A percentile compares a stretch with the other conserved stretches of the same genome.
phyloP scores from a whole-genome alignment of 2,113 vertebrate genomes.

The Vireo altiloquus region DNA sequence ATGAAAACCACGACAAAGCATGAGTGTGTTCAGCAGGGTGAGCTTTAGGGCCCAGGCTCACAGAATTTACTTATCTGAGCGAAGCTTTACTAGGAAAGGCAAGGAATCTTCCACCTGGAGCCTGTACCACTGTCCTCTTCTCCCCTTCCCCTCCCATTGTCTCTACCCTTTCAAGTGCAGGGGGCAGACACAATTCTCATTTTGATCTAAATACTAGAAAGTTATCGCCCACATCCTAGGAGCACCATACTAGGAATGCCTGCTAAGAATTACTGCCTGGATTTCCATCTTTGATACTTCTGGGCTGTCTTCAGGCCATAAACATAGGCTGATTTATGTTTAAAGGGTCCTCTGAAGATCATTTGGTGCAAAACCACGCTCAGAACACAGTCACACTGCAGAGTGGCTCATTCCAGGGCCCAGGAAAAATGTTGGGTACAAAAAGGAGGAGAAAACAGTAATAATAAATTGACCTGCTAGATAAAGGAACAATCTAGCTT shows the following conservation, averaged over 20 bases:
- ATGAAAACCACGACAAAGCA: neutral
- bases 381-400: neutral
- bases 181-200: neutral
- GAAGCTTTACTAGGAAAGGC: neutral
- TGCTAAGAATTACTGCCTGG: neutral
- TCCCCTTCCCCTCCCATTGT: neutral
- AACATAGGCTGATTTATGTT: neutral
- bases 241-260: neutral
- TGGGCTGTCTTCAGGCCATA: neutral
- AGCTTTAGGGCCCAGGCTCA: neutral
- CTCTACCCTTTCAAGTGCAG: too few relatives aligned
- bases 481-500: neutral
- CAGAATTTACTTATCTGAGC: neutral
- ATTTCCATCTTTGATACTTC: neutral
- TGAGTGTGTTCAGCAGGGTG: fast-evolving
- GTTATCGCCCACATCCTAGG: neutral
- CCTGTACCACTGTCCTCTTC: too few relatives aligned
- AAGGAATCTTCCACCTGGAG: neutral
- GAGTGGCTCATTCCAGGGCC: neutral
- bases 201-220: too few relatives aligned
- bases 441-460: neutral
- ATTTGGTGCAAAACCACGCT: neutral
- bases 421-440: neutral
- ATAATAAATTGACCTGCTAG: neutral
- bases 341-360: neutral